Base-by-base conservation (phyloP, 2,797 vertebrate genomes). In the Enteromius argenteus region DNA sequence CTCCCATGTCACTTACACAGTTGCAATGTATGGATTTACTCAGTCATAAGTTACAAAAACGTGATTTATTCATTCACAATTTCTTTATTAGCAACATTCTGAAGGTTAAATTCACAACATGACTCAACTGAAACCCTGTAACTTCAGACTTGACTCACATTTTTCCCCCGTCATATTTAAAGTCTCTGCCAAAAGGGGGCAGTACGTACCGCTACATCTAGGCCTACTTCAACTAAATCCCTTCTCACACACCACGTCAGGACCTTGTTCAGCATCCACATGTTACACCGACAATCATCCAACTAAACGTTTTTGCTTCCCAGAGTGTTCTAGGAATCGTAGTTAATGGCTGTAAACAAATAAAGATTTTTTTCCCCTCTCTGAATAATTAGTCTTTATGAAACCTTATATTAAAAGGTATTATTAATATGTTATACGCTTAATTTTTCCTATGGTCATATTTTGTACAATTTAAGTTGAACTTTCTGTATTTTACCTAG, bases 91-190 rank as follows among this genome's bases (percentile, higher is more conserved):
- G 44, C 79, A 62, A 66, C 76, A 49, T 7, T 7, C 27, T 42
- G 39, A 68, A 53, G 64, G 8, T 35, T 80, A 71, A 69, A 71
- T 71, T 80, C 66, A 21, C 66, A 80, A 68, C 32, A 56, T 80
- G 79, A 80, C 79, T 80, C 35, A 71, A 42, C 79, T 69, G 79
- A 80, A 80, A 80, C 79, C 66, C 10, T 69, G 37, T 21, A 30
- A 39, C 23, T 42, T 69, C 32, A 42, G 46, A 42, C 64, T 56
- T 80, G 64, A 69, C 67, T 68, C 53, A 49, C 11, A 3, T 49
- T 21, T 15, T 44, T n/a, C 21, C 3, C 0, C 11, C 11, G 30
- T 51, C 27, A 67, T 15, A 37, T n/a, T n/a, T 46, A 35, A 64
- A 66, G 27, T 79, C 11, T 56, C 4, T 19, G 8, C 30, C 80